Base-by-base conservation (phyloP, 2,113 vertebrate genomes). In the Girardinichthys multiradiatus region DNA sequence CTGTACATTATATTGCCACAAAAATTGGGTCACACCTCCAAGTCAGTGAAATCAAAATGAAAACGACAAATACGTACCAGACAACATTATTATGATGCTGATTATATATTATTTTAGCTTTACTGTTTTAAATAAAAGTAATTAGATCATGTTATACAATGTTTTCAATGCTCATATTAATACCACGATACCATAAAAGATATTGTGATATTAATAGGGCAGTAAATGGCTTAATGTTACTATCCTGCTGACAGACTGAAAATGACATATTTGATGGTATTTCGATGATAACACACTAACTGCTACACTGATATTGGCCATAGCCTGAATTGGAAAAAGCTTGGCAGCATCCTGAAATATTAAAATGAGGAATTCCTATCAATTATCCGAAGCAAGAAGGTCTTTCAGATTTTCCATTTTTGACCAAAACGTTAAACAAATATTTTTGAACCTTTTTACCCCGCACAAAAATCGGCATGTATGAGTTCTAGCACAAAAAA, bases 361-460 rank as follows among this genome's bases (percentile, higher is more conserved):
- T 82, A 90, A 91, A 87, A 76, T 78, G 74, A 92, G 90, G 86
- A 81, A 92, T 91, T 68, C 51, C 24, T 63, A 70, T 82, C 48
- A 84, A 48, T 70, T 27, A 59, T 58, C 27, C 31, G 64, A 51
- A 76, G 64, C 68, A 76, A 84, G 76, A 77, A 27, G 30, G 65
- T 69, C 39, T 71, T 27, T 61, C 45, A 90, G 76, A 70, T 70
- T 30, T 79, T 57, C 84, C 72, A 76, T 87, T 89, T 89, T 84
- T 79, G 80, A 79, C 80, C 64, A 85, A 58, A 65, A 89, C 65
- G 60, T 57, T 79, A 51, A 31, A 78, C 67, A 90, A 92, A 89
- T 75, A 91, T 89, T 26, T 67, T 86, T 59, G 2, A 51, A 31
- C 51, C 73, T 70, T 58, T 65, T 83, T 85, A 54, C 5, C 31